A percentile compares a stretch with the other conserved stretches of the same genome.
These are phyloP conservation scores for Drosophila pallidifrons DNA, from an alignment of 1,140 invertebrate genomes.

Conservation along the genomic window DNA sequence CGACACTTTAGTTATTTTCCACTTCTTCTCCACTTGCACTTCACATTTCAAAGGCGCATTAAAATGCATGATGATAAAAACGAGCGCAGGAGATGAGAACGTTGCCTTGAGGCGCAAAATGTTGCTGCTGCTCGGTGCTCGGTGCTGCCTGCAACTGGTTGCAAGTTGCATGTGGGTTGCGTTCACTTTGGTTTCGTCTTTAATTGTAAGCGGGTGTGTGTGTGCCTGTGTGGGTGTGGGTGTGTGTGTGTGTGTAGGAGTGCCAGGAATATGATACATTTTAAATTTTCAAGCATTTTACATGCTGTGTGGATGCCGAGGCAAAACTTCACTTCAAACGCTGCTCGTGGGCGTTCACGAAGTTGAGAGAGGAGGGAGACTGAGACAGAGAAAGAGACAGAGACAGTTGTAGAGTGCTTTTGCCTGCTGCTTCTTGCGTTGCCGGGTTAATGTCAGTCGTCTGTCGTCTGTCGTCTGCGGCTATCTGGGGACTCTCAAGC, in stretches of 20 bases:
- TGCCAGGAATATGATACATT: slow-evolving; percentile 70
- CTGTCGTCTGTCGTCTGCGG: slow-evolving; percentile 2
- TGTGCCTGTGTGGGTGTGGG: slow-evolving; percentile 43
- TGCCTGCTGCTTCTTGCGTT: slow-evolving; percentile 22
- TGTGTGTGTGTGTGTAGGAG: slow-evolving; percentile 45
- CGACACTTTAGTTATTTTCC: slow-evolving; percentile 83
- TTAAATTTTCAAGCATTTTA: slow-evolving; percentile 53
- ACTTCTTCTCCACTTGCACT: slow-evolving; percentile 73
- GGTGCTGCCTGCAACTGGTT: slow-evolving; percentile 66
- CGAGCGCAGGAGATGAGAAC: slow-evolving; percentile 45
- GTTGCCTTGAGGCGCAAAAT: slow-evolving; percentile 43
- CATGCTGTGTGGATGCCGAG: slow-evolving; percentile 34
- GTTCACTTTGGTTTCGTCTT: not conserved
- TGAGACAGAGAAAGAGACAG: not conserved
- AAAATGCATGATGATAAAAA: slow-evolving; percentile 76
- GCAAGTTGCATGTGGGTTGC: slow-evolving; percentile 26
- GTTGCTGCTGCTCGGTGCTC: slow-evolving; percentile 34
- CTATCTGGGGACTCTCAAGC: not conserved
- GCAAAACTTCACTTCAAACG: slow-evolving; percentile 3
- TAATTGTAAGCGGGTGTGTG: slow-evolving; percentile 3
- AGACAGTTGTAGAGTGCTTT: not conserved
- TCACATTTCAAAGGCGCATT: slow-evolving; percentile 82
- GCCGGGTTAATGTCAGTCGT: slow-evolving; percentile 66
- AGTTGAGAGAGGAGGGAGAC: not conserved
- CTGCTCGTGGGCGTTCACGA: slow-evolving; percentile 41